Percentiles rank a stretch among this genome's conserved stretches.
These are phyloP conservation scores for Gonatopus flavifemur DNA, from an alignment of 1,140 invertebrate genomes.

Conservation along the genomic window DNA sequence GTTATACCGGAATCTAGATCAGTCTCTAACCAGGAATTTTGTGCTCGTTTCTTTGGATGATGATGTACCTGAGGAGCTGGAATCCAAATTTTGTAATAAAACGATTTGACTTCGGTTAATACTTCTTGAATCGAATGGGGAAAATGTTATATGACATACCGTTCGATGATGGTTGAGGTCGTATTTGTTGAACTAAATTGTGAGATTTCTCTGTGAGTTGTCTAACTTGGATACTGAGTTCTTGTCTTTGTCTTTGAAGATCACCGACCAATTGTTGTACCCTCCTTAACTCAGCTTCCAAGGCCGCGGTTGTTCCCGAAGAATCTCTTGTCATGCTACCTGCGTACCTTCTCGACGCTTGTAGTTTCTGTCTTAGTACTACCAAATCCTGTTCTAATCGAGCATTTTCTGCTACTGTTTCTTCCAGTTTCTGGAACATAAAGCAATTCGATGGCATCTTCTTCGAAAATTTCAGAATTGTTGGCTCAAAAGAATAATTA, in stretches of 20 bases:
- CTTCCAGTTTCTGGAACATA: slow-evolving; percentile 77
- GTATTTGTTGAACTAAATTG: slow-evolving; percentile 58
- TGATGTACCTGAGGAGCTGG: slow-evolving; percentile 40
- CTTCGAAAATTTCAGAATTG: too few species aligned
- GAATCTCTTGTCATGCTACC: slow-evolving; percentile 45
- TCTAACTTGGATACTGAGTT: slow-evolving; percentile 78
- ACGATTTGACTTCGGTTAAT: too few species aligned
- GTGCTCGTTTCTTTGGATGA: slow-evolving; percentile 53
- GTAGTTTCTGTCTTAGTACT: slow-evolving; percentile 80
- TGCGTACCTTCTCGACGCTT: slow-evolving; percentile 62
- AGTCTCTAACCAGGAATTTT: slow-evolving; percentile 80
- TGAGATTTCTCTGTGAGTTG: slow-evolving; percentile 78
- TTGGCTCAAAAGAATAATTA: too few species aligned
- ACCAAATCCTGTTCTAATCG: slow-evolving; percentile 84
- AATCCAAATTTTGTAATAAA: not conserved
- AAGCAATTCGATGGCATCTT: slow-evolving; percentile 7
- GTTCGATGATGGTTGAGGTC: slow-evolving; percentile 51
- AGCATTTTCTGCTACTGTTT: slow-evolving; percentile 86
- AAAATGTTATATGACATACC: slow-evolving; percentile 15
- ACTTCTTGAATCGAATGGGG: too few species aligned
- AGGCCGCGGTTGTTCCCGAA: slow-evolving; percentile 63
- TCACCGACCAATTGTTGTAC: slow-evolving; percentile 85
- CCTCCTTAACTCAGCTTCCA: slow-evolving; percentile 78
- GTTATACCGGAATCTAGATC: slow-evolving; percentile 80
- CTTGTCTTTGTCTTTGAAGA: slow-evolving; percentile 78